Percentiles rank a stretch among this genome's conserved stretches.
Evolutionary conservation across 2,113 vertebrate species (phyloP).

Genomic region (Glaucidium brasilianum): DNA sequence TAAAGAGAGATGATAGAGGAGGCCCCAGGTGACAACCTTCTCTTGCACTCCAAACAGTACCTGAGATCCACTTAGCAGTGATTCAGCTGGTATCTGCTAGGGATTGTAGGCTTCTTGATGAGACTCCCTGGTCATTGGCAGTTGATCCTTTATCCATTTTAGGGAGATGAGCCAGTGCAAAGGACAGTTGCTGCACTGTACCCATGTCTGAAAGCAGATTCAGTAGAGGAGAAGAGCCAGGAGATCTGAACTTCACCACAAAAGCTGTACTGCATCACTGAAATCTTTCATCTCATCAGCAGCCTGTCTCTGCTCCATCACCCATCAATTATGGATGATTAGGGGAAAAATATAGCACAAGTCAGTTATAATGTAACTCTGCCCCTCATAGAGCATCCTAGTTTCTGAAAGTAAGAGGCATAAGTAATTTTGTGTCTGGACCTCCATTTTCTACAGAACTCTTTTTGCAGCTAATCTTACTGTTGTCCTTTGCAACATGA

Average conservation of each 20-base stretch:
- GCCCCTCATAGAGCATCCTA: background rate
- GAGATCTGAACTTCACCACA: background rate
- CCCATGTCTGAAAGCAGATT: background rate
- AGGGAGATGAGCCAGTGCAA: background rate
- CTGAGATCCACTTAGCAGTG: background rate
- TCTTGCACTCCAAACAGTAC: background rate
- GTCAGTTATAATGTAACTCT: background rate
- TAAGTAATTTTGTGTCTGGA: background rate
- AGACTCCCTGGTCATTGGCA: rapidly evolving
- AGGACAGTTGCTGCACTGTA: background rate
- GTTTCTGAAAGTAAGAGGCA: background rate
- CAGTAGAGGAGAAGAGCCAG: background rate
- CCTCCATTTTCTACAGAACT: background rate
- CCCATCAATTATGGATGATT: background rate
- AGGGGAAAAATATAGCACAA: background rate
- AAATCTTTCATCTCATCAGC: background rate
- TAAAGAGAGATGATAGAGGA: background rate
- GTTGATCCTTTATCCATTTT: background rate
- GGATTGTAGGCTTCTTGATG: background rate
- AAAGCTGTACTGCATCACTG: background rate
- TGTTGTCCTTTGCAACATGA: background rate
- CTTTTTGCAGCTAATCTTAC: background rate
- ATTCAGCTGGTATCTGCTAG: background rate
- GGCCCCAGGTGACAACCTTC: background rate
- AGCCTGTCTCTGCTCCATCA: background rate